Evolutionary conservation across 2,888 invertebrate species (phyloP).

Genomic region (Pantelozetes paolii): DNA sequence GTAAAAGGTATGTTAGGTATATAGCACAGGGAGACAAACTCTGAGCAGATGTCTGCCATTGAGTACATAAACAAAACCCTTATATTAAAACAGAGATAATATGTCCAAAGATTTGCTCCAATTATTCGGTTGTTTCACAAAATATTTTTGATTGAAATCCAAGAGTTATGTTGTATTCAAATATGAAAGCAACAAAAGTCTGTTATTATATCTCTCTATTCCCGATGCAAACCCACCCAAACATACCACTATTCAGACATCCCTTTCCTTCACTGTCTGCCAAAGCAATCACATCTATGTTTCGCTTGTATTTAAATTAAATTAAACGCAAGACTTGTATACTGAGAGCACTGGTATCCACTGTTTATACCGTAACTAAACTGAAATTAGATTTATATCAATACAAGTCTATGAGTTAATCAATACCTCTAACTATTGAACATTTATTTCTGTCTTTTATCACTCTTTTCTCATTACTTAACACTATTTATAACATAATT

Average conservation of each 20-base stretch:
- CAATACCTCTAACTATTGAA: neutral
- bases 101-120: neutral
- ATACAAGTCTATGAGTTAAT: neutral
- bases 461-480: neutral
- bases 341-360: neutral
- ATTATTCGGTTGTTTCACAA: neutral
- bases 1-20: neutral
- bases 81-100: conserved; percentile 1
- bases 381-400: neutral
- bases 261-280: neutral
- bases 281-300: neutral
- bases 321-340: neutral
- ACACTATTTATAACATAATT: neutral
- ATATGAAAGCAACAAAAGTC: neutral
- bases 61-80: conserved; percentile 1
- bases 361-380: neutral
- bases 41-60: conserved; percentile 2
- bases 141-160: neutral
- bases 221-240: neutral
- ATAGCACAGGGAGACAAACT: neutral
- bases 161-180: neutral
- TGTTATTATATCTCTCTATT: neutral
- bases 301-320: neutral
- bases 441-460: too few relatives aligned
- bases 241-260: neutral